Evolutionary conservation across 2,888 invertebrate species (phyloP), one percentile per base, ranked within the genome.

Genomic region (Ecdyonurus torrentis): DNA sequence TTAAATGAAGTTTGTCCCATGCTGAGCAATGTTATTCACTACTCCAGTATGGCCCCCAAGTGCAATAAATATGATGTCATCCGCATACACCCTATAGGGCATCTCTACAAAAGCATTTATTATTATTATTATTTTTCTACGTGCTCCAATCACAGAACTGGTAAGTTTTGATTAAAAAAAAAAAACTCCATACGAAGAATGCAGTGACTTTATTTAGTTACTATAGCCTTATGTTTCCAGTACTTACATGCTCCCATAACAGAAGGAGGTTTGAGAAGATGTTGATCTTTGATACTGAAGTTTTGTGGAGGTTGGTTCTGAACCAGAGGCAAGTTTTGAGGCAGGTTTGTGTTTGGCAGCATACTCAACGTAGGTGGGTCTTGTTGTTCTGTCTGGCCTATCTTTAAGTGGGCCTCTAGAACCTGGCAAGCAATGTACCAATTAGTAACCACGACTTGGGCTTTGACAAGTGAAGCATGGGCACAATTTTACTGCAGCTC

Each of bases 261-360:
- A 64, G 87, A 86, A 0, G 94, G 95, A n/a, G 94, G 94, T 74
- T 94, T 93, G 63, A 97, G 77, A 66, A 96, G 78, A 74, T 96
- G 92, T 70, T 94, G 94, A 77, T 96, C 94, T 72, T 93, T 93
- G 65, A 91, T 87, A 72, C 89, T 87, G 74, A 90, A 89, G 77
- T 88, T 89, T 63, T 89, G 84, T 25, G 89, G 85, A 59, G 89
- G 89, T 71, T 89, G 87, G 73, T 91, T 87, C 71, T 88, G 88
- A 61, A 91, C 82, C 65, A 89, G 81, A 1, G 92, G 91, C 71
- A 93, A 80, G 74, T 90, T 89, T 64, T 88, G 83, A 7, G 91
- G 89, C 71, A 92, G 78, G 80, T 93, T 90, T 50, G 89, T 87
- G 74, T 89, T 83, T 1, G 89, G 90, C 63, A 89, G 75, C 67